Conservation (phyloP, 2,888 invertebrate genomes). For the Drosophila fulvimacula region DNA sequence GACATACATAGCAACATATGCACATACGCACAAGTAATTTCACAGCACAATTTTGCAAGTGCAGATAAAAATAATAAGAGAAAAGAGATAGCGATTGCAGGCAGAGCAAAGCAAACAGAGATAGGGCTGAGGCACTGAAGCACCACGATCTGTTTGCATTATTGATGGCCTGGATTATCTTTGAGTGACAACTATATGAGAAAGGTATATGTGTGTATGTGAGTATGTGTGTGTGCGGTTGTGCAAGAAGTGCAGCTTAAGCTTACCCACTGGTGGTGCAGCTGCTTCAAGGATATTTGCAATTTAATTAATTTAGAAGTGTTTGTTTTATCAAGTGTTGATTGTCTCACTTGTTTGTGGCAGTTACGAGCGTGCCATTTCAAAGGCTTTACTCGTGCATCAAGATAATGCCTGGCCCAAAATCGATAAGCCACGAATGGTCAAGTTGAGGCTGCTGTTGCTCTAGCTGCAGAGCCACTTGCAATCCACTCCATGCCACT, state of each 20-base stretch:
- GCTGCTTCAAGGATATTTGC: slow-evolving; percentile 74
- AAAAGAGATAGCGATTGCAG: slow-evolving; percentile 38
- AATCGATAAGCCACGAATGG: slow-evolving; percentile 75
- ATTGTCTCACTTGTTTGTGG: slow-evolving; percentile 79
- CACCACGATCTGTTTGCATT: slow-evolving; percentile 73
- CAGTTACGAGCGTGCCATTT: slow-evolving; percentile 69
- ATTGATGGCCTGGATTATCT: slow-evolving; percentile 78
- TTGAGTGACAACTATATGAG: slow-evolving; percentile 61
- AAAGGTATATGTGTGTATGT: slow-evolving; percentile 12
- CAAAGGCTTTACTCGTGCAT: slow-evolving; percentile 49
- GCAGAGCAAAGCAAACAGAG: slow-evolving; percentile 49
- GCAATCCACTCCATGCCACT: slow-evolving; percentile 10
- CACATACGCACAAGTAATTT: not conserved
- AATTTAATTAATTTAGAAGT: slow-evolving; percentile 82
- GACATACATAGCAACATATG: not conserved
- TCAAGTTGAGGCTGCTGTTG: slow-evolving; percentile 25
- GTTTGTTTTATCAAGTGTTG: slow-evolving; percentile 81
- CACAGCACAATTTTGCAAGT: not conserved
- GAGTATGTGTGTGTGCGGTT: slow-evolving; percentile 13
- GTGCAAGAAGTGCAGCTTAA: slow-evolving; percentile 30
- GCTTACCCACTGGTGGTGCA: slow-evolving; percentile 46
- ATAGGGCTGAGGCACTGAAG: slow-evolving; percentile 36
- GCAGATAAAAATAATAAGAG: slow-evolving; percentile 1
- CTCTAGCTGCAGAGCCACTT: slow-evolving; percentile 7
- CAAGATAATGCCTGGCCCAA: slow-evolving; percentile 59